Evolutionary conservation across 2,888 invertebrate genomes (phyloP).

Genomic region (Catocala fraxini): DNA sequence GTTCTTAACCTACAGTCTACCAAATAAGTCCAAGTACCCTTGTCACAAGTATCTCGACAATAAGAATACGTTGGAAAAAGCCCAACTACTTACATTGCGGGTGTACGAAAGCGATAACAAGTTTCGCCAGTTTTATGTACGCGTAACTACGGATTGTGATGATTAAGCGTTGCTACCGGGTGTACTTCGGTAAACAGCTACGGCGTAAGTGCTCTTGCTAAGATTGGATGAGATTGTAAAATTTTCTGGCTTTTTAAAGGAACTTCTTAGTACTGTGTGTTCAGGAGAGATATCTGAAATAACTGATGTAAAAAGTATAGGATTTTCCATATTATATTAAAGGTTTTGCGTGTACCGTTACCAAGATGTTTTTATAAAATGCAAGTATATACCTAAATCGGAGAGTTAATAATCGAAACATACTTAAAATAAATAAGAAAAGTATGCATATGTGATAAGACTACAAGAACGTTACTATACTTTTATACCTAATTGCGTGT

Average conservation of each 20-base stretch:
- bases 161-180: constrained; percentile 46
- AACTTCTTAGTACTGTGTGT: constrained; percentile 3
- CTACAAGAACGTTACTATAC: too few species aligned
- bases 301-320: too few species aligned
- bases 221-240: constrained; percentile 44
- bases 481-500: too few species aligned
- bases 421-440: too few species aligned
- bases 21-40: constrained; percentile 29
- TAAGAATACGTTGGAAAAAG: constrained; percentile 27
- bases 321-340: not conserved
- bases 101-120: constrained; percentile 53
- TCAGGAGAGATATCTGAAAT: not conserved
- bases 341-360: not conserved
- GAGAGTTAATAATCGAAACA: too few species aligned
- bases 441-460: too few species aligned
- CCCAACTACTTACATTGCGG: constrained; percentile 30
- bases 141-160: constrained; percentile 49
- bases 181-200: constrained; percentile 46
- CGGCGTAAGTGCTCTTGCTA: constrained; percentile 33
- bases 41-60: constrained; percentile 39
- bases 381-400: too few species aligned
- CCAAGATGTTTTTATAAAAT: too few species aligned
- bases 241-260: constrained; percentile 12
- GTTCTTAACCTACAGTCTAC: not conserved
- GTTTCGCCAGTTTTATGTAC: constrained; percentile 49